Evolutionary conservation across 2,888 invertebrate species (phyloP).

Genomic region (Busseola fusca): DNA sequence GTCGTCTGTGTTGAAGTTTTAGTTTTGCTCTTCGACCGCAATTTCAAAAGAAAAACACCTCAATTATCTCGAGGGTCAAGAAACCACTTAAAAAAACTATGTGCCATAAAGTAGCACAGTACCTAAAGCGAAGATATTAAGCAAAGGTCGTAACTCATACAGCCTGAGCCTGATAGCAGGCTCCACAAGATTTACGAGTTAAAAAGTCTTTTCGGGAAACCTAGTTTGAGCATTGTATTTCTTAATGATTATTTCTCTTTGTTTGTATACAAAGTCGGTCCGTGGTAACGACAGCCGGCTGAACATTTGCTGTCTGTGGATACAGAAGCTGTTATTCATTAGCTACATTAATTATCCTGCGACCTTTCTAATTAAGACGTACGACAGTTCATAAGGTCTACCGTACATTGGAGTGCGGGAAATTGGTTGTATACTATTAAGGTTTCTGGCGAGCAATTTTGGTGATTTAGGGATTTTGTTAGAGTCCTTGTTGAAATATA

Average conservation of each 20-base stretch:
- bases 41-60: slow-evolving; percentile 35
- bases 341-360: slow-evolving; percentile 53
- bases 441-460: background rate
- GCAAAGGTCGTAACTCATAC: slow-evolving; percentile 47
- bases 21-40: no score
- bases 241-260: slow-evolving; percentile 38
- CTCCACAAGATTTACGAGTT: slow-evolving; percentile 43
- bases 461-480: background rate
- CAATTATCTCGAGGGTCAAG: slow-evolving; percentile 8
- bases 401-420: slow-evolving; percentile 24
- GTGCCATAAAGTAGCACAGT: slow-evolving; percentile 20
- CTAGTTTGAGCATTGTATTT: slow-evolving; percentile 31
- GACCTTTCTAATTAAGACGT: slow-evolving; percentile 58
- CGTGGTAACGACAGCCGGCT: slow-evolving; percentile 42
- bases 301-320: slow-evolving; percentile 41
- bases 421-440: slow-evolving; percentile 31
- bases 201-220: slow-evolving; percentile 25
- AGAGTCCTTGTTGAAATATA: background rate
- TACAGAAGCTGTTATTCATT: slow-evolving; percentile 55
- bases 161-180: slow-evolving; percentile 11
- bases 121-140: slow-evolving; percentile 27
- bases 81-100: slow-evolving; percentile 32
- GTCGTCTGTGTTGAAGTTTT: no score
- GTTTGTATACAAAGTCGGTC: slow-evolving; percentile 33
- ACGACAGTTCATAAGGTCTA: slow-evolving; percentile 43